Base-by-base conservation (phyloP, 1,140 invertebrate species). In the Diachasma alloeum region DNA sequence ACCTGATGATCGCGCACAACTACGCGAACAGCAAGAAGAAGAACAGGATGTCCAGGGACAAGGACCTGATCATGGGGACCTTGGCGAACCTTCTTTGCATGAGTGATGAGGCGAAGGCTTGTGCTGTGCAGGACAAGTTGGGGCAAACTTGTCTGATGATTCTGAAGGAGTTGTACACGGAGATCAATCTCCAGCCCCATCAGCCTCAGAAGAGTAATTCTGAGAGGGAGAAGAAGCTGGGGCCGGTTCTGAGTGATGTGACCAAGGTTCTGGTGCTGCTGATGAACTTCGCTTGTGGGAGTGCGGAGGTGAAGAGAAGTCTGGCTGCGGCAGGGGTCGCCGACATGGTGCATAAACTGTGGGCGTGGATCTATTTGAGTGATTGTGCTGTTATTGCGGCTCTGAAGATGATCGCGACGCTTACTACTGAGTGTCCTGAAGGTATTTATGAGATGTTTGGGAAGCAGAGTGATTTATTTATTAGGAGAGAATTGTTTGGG, bases 331-430 rank as follows among this genome's bases (percentile, higher is more conserved):
- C 84, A 31, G 90, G 90, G 39, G 82, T 92, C 15, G 87, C 91
- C 8, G 91, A 92, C 81, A 77, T 90, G 4, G 66, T 91, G 8
- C 91, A 92, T 74, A 92, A 92, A 82, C 78, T 92, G 22, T 92
- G 91, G 91, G 82, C 83, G 19, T 91, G 91, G 90, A 88, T 91
- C 73, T 83, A 81, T 13, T 81, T 88, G n/a, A 87, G 89, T 78
- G 89, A 89, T 77, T 78, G 53, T 66, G 82, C 90, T 9, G 67
- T 89, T 0, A 80, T 86, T 4, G 83, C 85, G 56, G 86, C 85
- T n/a, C 82, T 92, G 22, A 90, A 90, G 81, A 83, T 92, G 75
- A 78, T 92, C 15, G 90, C 89, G 63, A 92, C 91, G 0, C 92
- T 90, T 63, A 92, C 91, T 4, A 88, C 90, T 6, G 83, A 90